Conservation (phyloP, 2,888 invertebrate species). For the Heliconius charithonia region DNA sequence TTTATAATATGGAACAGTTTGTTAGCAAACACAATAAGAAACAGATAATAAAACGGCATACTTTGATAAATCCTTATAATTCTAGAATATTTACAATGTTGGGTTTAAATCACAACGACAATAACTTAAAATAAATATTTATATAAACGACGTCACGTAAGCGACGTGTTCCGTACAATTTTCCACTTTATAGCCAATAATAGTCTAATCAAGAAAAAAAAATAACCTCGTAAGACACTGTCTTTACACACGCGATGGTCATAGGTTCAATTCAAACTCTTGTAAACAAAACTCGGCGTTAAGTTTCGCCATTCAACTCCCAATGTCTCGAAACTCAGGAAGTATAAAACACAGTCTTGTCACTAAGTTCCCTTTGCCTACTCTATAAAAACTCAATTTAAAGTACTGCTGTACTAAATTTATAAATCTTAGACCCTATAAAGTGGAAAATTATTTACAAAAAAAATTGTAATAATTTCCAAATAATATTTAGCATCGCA, state of each 20-base stretch:
- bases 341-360: not conserved
- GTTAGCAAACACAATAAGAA: not conserved
- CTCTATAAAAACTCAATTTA: not conserved
- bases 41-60: slow-evolving; percentile 46
- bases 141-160: slow-evolving; percentile 39
- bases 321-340: not conserved
- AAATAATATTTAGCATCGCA: slow-evolving; percentile 1
- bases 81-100: slow-evolving; percentile 69
- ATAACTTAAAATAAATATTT: slow-evolving; percentile 74
- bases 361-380: not conserved
- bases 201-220: not conserved
- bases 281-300: not conserved
- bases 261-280: not conserved
- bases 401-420: not conserved
- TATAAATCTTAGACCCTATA: not conserved
- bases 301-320: not conserved
- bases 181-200: slow-evolving; percentile 23
- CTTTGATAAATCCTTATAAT: slow-evolving; percentile 60
- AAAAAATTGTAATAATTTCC: not conserved
- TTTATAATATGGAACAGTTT: too few relatives aligned
- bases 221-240: not conserved
- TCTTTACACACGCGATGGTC: not conserved
- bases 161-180: slow-evolving; percentile 16
- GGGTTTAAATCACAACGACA: slow-evolving; percentile 72
- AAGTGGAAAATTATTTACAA: slow-evolving; percentile 26